Evolutionary conservation across 2,888 invertebrate species (phyloP).

Genomic region (Cephus pygmeus): DNA sequence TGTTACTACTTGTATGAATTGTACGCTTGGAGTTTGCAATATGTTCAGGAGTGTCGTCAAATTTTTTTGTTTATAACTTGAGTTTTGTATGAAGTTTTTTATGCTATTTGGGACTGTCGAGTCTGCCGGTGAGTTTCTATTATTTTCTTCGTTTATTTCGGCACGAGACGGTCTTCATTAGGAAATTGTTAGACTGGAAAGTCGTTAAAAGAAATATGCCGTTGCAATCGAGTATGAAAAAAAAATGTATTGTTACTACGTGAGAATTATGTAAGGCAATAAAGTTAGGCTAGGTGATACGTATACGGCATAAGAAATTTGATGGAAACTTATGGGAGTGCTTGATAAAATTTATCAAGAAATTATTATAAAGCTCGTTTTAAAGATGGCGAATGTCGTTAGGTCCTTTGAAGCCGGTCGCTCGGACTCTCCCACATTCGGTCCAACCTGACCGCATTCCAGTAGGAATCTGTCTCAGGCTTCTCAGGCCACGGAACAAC

Average conservation of each 20-base stretch:
- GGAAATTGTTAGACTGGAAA: neutral
- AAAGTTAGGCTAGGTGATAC: neutral
- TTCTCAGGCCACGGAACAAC: conserved; percentile 14
- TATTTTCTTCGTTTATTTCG: neutral
- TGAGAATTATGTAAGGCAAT: neutral
- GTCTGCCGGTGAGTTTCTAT: neutral
- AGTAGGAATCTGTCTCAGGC: conserved; percentile 43
- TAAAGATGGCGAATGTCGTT: conserved; percentile 12
- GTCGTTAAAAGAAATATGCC: neutral
- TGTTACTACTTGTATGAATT: neutral
- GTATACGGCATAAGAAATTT: neutral
- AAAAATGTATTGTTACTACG: neutral
- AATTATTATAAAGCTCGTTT: neutral
- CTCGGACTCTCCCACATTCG: conserved; percentile 43
- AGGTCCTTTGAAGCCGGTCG: conserved; percentile 10
- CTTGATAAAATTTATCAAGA: neutral
- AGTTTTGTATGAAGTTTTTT: neutral
- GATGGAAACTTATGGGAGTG: neutral
- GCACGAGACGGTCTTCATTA: neutral
- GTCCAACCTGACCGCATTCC: conserved; percentile 55
- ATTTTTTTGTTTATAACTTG: neutral
- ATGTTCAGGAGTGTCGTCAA: neutral
- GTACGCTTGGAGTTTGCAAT: neutral
- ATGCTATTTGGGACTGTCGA: neutral
- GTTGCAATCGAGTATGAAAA: neutral